Base-by-base conservation (phyloP, 2,113 vertebrate genomes). In the Pachypanchax playfairii region DNA sequence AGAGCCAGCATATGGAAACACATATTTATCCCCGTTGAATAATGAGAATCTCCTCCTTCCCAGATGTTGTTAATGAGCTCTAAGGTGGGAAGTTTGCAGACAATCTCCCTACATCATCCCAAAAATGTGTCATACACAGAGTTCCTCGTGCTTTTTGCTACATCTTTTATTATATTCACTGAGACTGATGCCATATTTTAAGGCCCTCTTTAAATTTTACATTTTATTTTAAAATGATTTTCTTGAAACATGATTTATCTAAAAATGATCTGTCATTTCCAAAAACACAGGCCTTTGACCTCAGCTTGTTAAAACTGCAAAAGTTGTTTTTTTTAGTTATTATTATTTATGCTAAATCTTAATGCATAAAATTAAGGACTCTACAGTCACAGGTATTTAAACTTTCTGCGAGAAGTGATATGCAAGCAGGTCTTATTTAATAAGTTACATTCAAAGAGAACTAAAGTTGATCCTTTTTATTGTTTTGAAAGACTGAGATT, bases 1-100 rank as follows among this genome's bases (percentile, higher is more conserved):
- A 83, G 61, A 57, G 52, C 77, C 58, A 55, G 46, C 82, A 82
- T 74, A 84, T 65, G 70, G 68, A 70, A 57, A 61, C 69, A 80
- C 47, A n/a, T 79, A 72, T 74, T 58, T 22, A 43, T 51, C 59
- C 69, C 72, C 41, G 43, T 41, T 74, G 65, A 83, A 73, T 79
- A 77, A 84, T 68, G 69, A 82, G 41, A 10, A 36, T 74, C 67
- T 61, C 50, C 61, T 73, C 75, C 70, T 76, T 53, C 57, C 75
- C 75, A 83, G 73, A 79, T 88, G 73, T 63, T 76, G 22, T 54
- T 55, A 18, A 56, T 59, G 8, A 51, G 53, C 43, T 66, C 50
- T 44, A 6, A 46, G 25, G 15, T 26, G 51, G 55, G 64, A 62
- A 26, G 44, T 61, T 35, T 47, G 5, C 33, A 65, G 69, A 49